These are phyloP conservation scores for Rhyacophila evoluta DNA, from an alignment of 2,888 invertebrate genomes.

Conservation along the genomic window DNA sequence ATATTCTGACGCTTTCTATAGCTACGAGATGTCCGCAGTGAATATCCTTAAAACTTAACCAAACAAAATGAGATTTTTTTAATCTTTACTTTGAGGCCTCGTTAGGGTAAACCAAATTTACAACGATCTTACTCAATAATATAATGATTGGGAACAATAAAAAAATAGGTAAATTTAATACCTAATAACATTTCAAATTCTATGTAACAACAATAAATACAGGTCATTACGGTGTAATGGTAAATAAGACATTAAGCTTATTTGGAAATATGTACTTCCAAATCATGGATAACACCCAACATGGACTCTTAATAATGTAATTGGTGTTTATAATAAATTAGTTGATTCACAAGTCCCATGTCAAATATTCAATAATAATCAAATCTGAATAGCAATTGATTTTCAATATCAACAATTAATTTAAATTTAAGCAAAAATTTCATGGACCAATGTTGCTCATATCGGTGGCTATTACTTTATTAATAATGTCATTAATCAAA, in stretches of 20 bases:
- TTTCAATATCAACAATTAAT: no score
- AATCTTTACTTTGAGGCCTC: no score
- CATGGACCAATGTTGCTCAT: no score
- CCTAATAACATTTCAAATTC: background rate
- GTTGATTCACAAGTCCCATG: background rate
- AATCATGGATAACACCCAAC: background rate
- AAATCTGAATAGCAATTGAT: no score
- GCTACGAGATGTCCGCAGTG: no score
- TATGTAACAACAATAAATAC: background rate
- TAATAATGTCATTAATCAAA: no score
- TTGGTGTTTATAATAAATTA: background rate
- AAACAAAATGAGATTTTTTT: no score
- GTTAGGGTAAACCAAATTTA: background rate
- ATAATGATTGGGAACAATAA: background rate
- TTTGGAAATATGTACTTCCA: background rate
- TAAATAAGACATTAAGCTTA: background rate
- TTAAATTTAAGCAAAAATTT: no score
- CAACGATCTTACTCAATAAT: background rate
- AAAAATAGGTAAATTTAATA: background rate
- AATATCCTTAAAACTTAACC: no score
- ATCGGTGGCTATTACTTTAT: no score
- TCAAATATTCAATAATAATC: no score
- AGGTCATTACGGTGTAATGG: background rate
- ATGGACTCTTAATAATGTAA: background rate
- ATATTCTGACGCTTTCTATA: no score